Evolutionary conservation across 2,113 vertebrate genomes (phyloP), one percentile per base, ranked within the genome.

Genomic region (Peromyscus californicus): DNA sequence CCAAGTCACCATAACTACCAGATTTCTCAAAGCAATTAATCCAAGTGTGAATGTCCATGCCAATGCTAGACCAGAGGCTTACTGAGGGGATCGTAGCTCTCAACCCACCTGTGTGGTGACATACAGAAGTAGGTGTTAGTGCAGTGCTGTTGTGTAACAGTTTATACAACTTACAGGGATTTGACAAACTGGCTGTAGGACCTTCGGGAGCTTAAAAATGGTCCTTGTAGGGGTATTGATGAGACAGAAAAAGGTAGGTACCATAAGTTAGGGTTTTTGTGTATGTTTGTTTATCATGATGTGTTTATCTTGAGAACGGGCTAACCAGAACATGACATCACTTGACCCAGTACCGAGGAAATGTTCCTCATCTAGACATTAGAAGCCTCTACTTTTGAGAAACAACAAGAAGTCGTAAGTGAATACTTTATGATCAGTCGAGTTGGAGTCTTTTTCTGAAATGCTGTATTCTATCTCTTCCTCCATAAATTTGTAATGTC

Each of bases 1-100:
- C 42, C 36, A 72, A 96, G 57, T 93, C 85, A 89, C 54, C 89
- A 29, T 88, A 94, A 51, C 74, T 87, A 70, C 16, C 29, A 91
- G 33, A 70, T 93, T 96, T 94, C 83, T 0, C 26, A 63, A 94
- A 96, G 83, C 54, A 39, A 19, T 94, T 89, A 69, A 79, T 96
- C 94, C 67, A 94, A 89, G 24, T 33, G 19, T 39, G 16, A 5
- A 2, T 87, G 48, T 89, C 54, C 89, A 24, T n/a, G 13, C 91
- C 57, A 13, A 69, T 2, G 36, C 70, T 72, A 10, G 70, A n/a
- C 51, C 63, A 9, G 6, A 87, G 78, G 63, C 39, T 89, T 45
- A 26, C n/a, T 86, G 90, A 70, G 72, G 42, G 17, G 74, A 57
- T 42, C 36, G 8, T 22, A 42, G 48, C 21, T 78, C 13, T 84